Conservation (phyloP, 2,888 invertebrate genomes). For the Neoaliturus tenellus region DNA sequence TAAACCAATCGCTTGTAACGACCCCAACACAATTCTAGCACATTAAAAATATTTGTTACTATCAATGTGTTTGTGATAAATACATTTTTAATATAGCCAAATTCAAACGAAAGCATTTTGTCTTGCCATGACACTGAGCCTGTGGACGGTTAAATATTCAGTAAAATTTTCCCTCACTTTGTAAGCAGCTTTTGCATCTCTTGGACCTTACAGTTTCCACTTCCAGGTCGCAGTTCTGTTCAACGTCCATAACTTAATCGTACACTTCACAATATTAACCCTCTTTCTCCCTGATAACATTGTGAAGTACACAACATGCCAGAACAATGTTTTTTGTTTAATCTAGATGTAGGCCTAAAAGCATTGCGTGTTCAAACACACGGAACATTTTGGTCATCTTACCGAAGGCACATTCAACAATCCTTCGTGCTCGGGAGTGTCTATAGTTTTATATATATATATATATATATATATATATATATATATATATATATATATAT, state of each 20-base stretch:
- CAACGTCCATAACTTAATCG: slow-evolving; percentile 37
- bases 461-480: too few relatives aligned
- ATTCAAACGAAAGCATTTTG: slow-evolving; percentile 16
- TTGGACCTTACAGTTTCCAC: neutral
- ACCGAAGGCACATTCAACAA: slow-evolving; percentile 53
- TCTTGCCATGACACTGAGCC: slow-evolving; percentile 49
- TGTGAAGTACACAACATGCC: slow-evolving; percentile 51
- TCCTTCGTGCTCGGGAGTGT: slow-evolving; percentile 53
- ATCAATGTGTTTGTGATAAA: too few relatives aligned
- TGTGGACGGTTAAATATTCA: slow-evolving; percentile 17
- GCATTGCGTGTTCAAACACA: too few relatives aligned
- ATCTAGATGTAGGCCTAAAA: too few relatives aligned
- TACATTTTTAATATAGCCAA: too few relatives aligned
- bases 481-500: too few relatives aligned
- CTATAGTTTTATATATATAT: too few relatives aligned
- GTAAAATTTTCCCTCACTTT: slow-evolving; percentile 26
- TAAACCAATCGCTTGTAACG: too few relatives aligned
- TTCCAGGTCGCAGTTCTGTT: neutral
- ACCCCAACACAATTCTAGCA: too few relatives aligned
- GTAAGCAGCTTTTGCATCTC: slow-evolving; percentile 50
- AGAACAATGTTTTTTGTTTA: slow-evolving; percentile 37
- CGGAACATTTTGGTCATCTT: too few relatives aligned
- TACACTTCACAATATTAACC: slow-evolving; percentile 17
- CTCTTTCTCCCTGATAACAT: slow-evolving; percentile 35
- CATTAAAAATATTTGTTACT: too few relatives aligned